A percentile compares a stretch with the other conserved stretches of the same genome.
Evolutionary conservation across 2,113 vertebrate species (phyloP).

Genomic region (Syngnathoides biaculeatus): DNA sequence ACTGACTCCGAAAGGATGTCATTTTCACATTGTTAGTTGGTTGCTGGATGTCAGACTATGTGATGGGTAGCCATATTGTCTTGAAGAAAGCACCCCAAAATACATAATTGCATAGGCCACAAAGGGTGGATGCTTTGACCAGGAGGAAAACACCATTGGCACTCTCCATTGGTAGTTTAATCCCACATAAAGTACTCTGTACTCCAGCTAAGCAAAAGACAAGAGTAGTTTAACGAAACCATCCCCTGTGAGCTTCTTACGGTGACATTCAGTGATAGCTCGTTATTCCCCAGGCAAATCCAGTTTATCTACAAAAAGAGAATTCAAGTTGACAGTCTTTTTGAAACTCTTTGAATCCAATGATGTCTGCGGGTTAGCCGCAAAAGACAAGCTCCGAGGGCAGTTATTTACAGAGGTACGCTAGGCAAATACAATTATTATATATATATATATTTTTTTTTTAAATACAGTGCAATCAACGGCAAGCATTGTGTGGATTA

Average conservation of each 20-base stretch:
- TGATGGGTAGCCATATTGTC: neutral
- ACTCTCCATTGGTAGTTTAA: slow-evolving; percentile 2
- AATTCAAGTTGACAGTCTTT: slow-evolving; percentile 3
- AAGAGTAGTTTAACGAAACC: slow-evolving; percentile 6
- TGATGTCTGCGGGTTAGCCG: neutral
- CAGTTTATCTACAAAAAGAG: slow-evolving; percentile 2
- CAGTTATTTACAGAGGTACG: neutral
- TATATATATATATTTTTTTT: too few species aligned
- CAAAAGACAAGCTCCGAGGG: neutral
- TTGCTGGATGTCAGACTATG: neutral
- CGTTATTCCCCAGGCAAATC: slow-evolving; percentile 20
- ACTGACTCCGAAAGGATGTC: neutral
- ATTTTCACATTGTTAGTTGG: slow-evolving; percentile 8
- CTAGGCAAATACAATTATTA: slow-evolving; percentile 48
- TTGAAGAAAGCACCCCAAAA: neutral
- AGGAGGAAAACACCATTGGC: slow-evolving; percentile 8
- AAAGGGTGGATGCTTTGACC: slow-evolving; percentile 18
- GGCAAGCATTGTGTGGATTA: slow-evolving; percentile 68
- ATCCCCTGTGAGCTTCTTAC: slow-evolving; percentile 11
- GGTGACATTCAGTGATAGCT: slow-evolving; percentile 9
- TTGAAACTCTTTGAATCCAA: neutral
- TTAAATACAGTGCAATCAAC: slow-evolving; percentile 56
- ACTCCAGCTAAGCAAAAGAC: slow-evolving; percentile 19
- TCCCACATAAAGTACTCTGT: slow-evolving; percentile 14
- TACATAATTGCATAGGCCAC: neutral